These are phyloP conservation scores for Aphis gossypii DNA, from an alignment of 1,140 invertebrate genomes.

Conservation along the genomic window DNA sequence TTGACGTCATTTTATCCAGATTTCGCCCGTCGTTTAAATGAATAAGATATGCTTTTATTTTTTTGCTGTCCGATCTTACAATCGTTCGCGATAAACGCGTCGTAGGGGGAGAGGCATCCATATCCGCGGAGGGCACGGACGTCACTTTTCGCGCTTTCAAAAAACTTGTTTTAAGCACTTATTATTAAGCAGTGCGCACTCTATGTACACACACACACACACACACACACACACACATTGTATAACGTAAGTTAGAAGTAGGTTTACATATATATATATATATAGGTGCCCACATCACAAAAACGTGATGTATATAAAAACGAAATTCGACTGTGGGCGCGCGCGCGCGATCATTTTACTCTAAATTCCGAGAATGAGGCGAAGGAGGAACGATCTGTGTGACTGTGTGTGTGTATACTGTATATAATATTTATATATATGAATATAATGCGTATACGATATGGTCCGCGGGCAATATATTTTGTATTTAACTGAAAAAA, in stretches of 20 bases:
- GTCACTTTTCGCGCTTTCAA: constrained; percentile 18
- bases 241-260: neutral
- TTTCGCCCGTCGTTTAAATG: neutral
- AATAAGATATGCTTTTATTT: neutral
- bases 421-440: neutral
- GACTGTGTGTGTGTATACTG: neutral
- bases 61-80: neutral
- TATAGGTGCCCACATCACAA: neutral
- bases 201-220: neutral
- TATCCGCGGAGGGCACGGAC: neutral
- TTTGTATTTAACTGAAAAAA: neutral
- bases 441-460: neutral
- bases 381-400: neutral
- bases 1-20: neutral
- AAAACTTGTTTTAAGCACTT: neutral
- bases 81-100: neutral
- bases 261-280: too few relatives aligned
- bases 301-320: neutral
- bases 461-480: neutral
- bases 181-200: neutral
- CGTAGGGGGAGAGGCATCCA: too few relatives aligned
- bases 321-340: neutral
- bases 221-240: neutral
- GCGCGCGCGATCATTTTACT: neutral
- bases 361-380: neutral